These are phyloP conservation scores for Tyrophagus putrescentiae DNA, from an alignment of 1,140 invertebrate species.

Conservation along the genomic window DNA sequence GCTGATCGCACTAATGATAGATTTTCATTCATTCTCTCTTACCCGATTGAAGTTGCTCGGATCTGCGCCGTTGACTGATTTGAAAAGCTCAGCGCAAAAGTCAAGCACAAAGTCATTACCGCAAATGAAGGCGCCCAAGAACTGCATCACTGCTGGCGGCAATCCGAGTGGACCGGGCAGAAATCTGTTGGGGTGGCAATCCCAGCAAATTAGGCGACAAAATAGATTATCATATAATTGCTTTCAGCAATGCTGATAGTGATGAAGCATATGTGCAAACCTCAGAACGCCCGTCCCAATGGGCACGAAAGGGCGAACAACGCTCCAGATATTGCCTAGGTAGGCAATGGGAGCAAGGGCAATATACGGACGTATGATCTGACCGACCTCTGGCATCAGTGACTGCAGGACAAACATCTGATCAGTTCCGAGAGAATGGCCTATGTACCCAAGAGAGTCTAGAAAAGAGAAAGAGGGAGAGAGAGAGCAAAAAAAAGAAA, in stretches of 20 bases:
- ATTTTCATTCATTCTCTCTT: background rate
- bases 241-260: background rate
- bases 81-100: background rate
- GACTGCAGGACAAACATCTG: conserved; percentile 48
- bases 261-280: background rate
- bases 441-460: conserved; percentile 11
- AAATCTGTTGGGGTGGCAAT: conserved; percentile 43
- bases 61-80: conserved; percentile 10
- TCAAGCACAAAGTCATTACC: conserved; percentile 4
- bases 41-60: conserved; percentile 8
- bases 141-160: conserved; percentile 6
- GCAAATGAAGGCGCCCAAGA: conserved; percentile 6
- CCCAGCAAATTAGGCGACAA: too few relatives aligned
- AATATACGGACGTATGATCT: conserved; percentile 40
- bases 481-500: too few relatives aligned
- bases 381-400: conserved; percentile 45
- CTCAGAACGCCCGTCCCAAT: too few relatives aligned
- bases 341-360: conserved; percentile 59
- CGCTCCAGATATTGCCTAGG: conserved; percentile 45
- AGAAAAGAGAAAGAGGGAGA: too few relatives aligned
- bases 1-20: background rate
- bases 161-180: conserved; percentile 45
- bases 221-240: background rate
- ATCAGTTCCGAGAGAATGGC: conserved; percentile 36
- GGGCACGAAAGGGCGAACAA: background rate